Evolutionary conservation across 1,140 invertebrate species (phyloP).

Genomic region (Eumeta japonica): DNA sequence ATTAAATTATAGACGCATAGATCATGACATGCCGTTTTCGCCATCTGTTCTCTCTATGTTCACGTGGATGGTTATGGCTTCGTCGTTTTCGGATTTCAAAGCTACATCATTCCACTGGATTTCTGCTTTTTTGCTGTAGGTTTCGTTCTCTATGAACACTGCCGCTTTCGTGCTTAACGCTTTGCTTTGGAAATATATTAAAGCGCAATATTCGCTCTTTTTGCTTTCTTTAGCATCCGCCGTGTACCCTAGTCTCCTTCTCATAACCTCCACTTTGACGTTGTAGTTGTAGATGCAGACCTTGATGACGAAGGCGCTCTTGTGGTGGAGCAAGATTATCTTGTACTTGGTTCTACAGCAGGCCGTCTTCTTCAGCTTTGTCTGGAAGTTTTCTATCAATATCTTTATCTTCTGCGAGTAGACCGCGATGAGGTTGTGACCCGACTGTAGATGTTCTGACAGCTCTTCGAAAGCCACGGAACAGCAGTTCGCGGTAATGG

Average conservation of each 20-base stretch:
- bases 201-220: constrained; percentile 45
- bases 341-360: constrained; percentile 50
- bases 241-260: constrained; percentile 37
- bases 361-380: constrained; percentile 44
- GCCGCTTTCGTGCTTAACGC: constrained; percentile 43
- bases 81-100: constrained; percentile 42
- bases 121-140: constrained; percentile 48
- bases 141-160: constrained; percentile 44
- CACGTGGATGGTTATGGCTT: constrained; percentile 48
- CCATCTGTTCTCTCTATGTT: constrained; percentile 41
- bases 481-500: constrained; percentile 40
- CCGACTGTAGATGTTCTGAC: constrained; percentile 33
- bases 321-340: constrained; percentile 41
- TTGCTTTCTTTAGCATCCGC: constrained; percentile 39
- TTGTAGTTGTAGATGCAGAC: constrained; percentile 51
- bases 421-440: constrained; percentile 45
- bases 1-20: too few species aligned
- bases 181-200: constrained; percentile 50
- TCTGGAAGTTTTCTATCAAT: constrained; percentile 51
- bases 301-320: constrained; percentile 52
- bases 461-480: constrained; percentile 45
- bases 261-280: constrained; percentile 46
- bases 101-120: constrained; percentile 46
- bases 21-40: too few species aligned
- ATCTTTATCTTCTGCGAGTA: constrained; percentile 52